These are phyloP conservation scores for Hemiscyllium ocellatum DNA, from an alignment of 2,113 vertebrate species.

Conservation along the genomic window DNA sequence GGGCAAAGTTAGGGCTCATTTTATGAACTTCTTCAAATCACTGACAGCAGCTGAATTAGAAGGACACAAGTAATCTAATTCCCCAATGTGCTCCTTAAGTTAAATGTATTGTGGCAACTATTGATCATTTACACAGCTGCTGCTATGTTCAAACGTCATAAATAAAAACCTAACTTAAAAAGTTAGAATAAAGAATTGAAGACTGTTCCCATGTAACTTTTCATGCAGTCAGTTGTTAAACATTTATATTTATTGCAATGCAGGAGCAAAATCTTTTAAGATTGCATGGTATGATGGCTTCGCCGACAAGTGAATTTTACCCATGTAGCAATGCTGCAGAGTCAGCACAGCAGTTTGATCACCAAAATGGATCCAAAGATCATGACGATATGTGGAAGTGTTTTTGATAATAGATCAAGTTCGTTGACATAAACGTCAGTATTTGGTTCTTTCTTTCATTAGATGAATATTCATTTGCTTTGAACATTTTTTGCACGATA, in stretches of 20 bases:
- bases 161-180: not conserved
- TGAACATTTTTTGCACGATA: not conserved
- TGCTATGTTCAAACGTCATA: not conserved
- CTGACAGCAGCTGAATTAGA: not conserved
- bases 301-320: too few species aligned
- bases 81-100: not conserved
- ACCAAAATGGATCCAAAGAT: not conserved
- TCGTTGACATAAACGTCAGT: too few species aligned
- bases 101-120: not conserved
- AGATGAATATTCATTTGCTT: not conserved
- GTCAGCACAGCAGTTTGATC: not conserved
- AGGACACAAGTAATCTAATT: not conserved
- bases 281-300: fast-evolving
- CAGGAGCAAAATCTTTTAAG: not conserved
- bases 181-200: not conserved
- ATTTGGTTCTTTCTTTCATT: too few species aligned
- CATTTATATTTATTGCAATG: not conserved
- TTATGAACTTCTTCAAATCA: not conserved
- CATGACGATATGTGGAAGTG: not conserved
- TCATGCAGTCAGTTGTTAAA: not conserved
- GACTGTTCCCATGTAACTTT: not conserved
- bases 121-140: not conserved
- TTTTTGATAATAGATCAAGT: not conserved
- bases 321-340: not conserved
- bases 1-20: not conserved